Base-by-base conservation (phyloP, 2,113 vertebrate species). In the Labrus mixtus region DNA sequence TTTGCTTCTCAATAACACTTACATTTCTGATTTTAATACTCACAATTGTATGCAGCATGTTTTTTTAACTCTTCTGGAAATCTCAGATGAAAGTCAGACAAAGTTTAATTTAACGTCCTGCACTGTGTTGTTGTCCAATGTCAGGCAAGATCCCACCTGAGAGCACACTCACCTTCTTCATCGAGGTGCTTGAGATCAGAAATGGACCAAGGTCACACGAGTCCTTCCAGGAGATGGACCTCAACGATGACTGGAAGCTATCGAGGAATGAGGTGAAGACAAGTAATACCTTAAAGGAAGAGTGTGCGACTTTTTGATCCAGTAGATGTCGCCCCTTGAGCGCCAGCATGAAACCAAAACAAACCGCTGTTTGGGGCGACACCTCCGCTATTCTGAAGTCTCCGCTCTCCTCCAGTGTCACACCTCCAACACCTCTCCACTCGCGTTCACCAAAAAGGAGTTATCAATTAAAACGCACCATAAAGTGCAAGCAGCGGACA, bases 151-250 rank as follows among this genome's bases (percentile, higher is more conserved):
- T 99, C 67, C 98, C 98, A 45, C 98, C 98, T 37, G 97, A 99
- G 43, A 98, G 96, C 86, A 97, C 96, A 0, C 2, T 99, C 85
- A 95, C 98, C 87, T 99, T 98, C 89, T 92, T 96, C 55, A 89
- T 99, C 16, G 97, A 98, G 82, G 89, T 99, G 77, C 84, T 98
- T 50, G 97, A 99, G 84, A 99, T 99, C 81, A 94, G 96, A 91
- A 99, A 98, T 89, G 98, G 98, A 50, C 98, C 97, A 6, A 93
- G 97, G 63, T 99, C 98, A 22, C 97, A 99, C 7, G 98, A 99
- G 58, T 97, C 98, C 10, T 99, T 99, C 88, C 97, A 98, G 89
- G 96, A 98, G 79, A 99, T 99, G 97, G 98, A 99, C 87, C 96
- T 99, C 63, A 96, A 99, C 1, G 97, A 99, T 85, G 98, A 99